Conservation (phyloP, 2,113 vertebrate genomes). For the Ciconia boyciana region DNA sequence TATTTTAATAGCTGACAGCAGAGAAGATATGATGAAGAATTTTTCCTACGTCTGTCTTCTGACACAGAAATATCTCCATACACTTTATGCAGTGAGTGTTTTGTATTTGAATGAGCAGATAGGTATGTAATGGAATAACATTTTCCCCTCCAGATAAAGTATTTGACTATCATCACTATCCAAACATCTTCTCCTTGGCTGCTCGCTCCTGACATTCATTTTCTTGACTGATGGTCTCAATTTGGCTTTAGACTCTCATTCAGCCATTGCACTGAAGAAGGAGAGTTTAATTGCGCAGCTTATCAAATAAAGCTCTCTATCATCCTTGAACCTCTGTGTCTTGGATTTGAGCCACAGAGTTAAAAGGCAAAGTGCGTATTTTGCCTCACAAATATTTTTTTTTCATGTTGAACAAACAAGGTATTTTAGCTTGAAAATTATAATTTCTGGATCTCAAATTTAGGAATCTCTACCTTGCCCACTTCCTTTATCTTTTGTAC, state of each 20-base stretch:
- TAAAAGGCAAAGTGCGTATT: not conserved
- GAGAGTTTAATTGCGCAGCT: not conserved
- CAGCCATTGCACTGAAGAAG: not conserved
- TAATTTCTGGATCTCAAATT: not conserved
- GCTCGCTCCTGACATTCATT: not conserved
- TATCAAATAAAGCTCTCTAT: not conserved
- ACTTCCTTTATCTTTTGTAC: not conserved
- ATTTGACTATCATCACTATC: not conserved
- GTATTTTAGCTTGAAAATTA: not conserved
- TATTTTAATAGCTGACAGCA: not conserved
- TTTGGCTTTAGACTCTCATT: not conserved
- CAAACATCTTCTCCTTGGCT: not conserved
- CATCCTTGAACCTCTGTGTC: not conserved
- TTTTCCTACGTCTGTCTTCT: not conserved
- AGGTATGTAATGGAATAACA: not conserved
- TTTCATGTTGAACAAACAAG: not conserved
- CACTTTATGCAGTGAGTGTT: not conserved
- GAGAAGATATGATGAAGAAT: not conserved
- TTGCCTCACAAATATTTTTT: not conserved
- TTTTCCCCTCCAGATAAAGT: constrained; percentile 1
- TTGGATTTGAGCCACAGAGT: not conserved
- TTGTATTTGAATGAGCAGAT: not conserved
- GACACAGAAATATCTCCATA: not conserved
- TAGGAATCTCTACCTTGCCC: not conserved
- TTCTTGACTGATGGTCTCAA: not conserved